Percentiles rank a stretch among this genome's conserved stretches.
Evolutionary conservation across 1,140 invertebrate species (phyloP).

Genomic region (Hylyphantes graminicola): DNA sequence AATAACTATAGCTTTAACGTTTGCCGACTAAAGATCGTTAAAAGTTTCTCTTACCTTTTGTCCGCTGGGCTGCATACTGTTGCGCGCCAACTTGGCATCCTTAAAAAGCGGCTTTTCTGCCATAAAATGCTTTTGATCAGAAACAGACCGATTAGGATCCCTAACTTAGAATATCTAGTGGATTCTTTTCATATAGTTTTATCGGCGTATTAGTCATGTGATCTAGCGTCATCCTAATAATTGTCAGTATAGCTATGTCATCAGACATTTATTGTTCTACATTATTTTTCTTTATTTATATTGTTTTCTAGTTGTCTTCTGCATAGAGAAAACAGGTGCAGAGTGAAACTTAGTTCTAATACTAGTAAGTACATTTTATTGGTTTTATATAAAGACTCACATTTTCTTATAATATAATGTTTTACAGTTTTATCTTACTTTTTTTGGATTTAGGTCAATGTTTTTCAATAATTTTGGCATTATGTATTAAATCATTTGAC

Average conservation of each 20-base stretch:
- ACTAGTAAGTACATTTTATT: neutral
- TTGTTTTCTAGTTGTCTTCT: constrained; percentile 33
- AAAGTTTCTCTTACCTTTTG: neutral
- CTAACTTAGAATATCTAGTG: constrained; percentile 18
- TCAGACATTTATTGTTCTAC: constrained; percentile 14
- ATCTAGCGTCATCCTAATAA: constrained; percentile 25
- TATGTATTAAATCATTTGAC: too few relatives aligned
- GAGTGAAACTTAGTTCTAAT: constrained; percentile 19
- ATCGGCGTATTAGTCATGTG: constrained; percentile 42
- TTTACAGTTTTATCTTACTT: too few relatives aligned
- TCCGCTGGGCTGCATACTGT: neutral
- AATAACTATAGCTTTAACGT: too few relatives aligned
- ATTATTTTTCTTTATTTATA: constrained; percentile 35
- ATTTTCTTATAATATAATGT: too few relatives aligned
- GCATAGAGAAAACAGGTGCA: constrained; percentile 6
- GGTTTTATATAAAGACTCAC: too few relatives aligned
- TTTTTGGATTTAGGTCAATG: too few relatives aligned
- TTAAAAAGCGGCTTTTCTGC: neutral
- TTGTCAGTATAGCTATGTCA: constrained; percentile 27
- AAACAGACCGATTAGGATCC: constrained; percentile 10
- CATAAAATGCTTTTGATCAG: constrained; percentile 1
- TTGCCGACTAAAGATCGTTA: too few relatives aligned
- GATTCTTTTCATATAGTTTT: constrained; percentile 22
- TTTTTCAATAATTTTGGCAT: too few relatives aligned
- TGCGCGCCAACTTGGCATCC: constrained; percentile 21